phyloP scores from a whole-genome alignment of 2,113 vertebrate species.

The Anoura caudifer region DNA sequence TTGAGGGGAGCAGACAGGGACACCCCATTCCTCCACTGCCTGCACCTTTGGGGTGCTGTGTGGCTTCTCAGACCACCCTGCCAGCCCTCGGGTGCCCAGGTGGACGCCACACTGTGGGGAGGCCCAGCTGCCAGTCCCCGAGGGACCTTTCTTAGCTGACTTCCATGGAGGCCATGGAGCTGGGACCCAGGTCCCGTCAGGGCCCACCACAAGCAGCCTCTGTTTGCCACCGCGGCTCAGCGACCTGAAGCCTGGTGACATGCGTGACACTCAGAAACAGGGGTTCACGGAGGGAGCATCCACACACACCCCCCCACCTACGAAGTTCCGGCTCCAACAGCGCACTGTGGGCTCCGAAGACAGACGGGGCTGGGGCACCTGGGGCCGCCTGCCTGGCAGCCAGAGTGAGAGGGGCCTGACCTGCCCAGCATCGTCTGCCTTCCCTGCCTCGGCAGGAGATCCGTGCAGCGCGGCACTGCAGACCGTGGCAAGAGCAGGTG shows the following conservation, averaged over 20 bases:
- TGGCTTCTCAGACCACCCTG: no score
- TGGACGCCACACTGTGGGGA: rapidly evolving
- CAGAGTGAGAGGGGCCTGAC: rapidly evolving
- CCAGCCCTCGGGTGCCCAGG: neutral
- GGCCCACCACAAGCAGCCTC: neutral
- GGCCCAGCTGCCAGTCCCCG: neutral
- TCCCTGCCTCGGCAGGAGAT: rapidly evolving
- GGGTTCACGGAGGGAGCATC: neutral
- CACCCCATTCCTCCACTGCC: rapidly evolving
- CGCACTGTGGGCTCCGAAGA: neutral
- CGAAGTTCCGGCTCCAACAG: neutral
- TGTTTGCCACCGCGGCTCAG: rapidly evolving
- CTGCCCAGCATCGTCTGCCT: neutral
- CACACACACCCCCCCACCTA: rapidly evolving
- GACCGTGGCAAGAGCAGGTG: no score
- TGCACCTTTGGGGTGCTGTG: neutral
- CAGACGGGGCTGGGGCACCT: neutral
- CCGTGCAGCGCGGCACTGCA: neutral
- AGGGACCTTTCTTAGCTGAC: neutral
- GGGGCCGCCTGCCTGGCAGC: rapidly evolving
- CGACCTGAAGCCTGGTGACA: rapidly evolving
- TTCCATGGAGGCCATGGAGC: neutral
- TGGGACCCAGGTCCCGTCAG: neutral
- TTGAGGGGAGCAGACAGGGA: neutral
- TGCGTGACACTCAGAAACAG: rapidly evolving